Evolutionary conservation across 2,888 invertebrate species (phyloP), one percentile per base, ranked within the genome.

Genomic region (Caenorhabditis sp.): DNA sequence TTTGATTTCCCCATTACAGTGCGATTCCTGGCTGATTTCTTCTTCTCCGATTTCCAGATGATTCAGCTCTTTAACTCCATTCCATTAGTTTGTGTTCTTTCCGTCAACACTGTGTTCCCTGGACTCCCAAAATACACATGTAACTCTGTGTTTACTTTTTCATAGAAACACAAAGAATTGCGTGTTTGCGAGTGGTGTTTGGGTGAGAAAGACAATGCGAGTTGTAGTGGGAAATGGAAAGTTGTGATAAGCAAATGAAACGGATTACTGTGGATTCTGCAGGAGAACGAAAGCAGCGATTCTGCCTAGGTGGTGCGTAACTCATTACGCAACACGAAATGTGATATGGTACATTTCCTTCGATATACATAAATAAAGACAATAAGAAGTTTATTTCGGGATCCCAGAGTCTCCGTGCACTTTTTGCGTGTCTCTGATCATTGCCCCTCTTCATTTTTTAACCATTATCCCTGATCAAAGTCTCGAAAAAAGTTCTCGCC

Each of bases 101-200:
- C 50, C 58, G 64, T 64, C 64, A 72, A 72, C 72, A 72, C 18
- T 24, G 64, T 72, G 55, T 56, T 50, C 71, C 64, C 40, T 35
- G 26, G 11, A 5, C 58, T 40, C 69, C 72, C 72, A 64, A 72
- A 72, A 72, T 72, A 72, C 72, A 24, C 56, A 55, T 64, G 40
- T 44, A 62, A 55, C 60, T 24, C 13, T 13, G 13, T 72, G 26
- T 72, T 72, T 56, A 56, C 72, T 64, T 64, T 72, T 64, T 72
- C 61, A 56, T 56, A 72, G 72, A 72, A 72, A 72, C 72, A 64
- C 28, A 51, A 15, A 35, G 6, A 26, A 26, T 9, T 20, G 32
- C 32, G 18, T 67, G 76, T 76, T 76, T 76, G 67, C 61, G 28
- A n/a, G 76, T 76, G 76, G 67, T 76, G 60, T 76, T 67, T 76